These are phyloP conservation scores for Erpobdella octoculata DNA, from an alignment of 2,888 invertebrate species.

Conservation along the genomic window DNA sequence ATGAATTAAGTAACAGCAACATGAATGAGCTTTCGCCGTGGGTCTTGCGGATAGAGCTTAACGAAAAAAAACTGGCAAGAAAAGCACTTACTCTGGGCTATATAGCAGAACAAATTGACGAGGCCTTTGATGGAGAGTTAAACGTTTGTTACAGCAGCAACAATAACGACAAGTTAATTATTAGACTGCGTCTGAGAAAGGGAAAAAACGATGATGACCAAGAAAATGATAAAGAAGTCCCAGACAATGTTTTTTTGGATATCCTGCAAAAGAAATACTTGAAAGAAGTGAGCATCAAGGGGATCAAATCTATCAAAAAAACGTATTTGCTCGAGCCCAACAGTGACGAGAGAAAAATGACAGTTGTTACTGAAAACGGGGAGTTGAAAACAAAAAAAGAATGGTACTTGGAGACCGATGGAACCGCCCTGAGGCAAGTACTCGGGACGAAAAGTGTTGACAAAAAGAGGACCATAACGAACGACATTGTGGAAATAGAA, in stretches of 20 bases:
- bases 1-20: constrained; percentile 99
- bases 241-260: constrained; percentile 17
- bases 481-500: constrained; percentile 99
- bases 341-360: constrained; percentile 94
- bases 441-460: constrained; percentile 96
- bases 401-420: constrained; percentile 98
- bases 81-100: background rate
- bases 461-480: constrained; percentile 89
- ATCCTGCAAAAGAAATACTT: constrained; percentile 55
- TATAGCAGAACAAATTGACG: constrained; percentile 62
- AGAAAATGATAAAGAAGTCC: constrained; percentile 88
- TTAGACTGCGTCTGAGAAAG: constrained; percentile 55
- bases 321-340: constrained; percentile 94
- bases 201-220: constrained; percentile 98
- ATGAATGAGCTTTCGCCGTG: constrained; percentile 93
- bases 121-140: background rate
- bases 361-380: constrained; percentile 68
- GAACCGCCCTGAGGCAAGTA: constrained; percentile 92
- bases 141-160: background rate
- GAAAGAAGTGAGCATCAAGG: constrained; percentile 96
- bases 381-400: constrained; percentile 60
- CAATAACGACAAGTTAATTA: background rate
- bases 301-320: constrained; percentile 99
- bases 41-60: constrained; percentile 92
- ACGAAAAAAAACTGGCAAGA: constrained; percentile 87